Evolutionary conservation across 2,113 vertebrate genomes (phyloP), one percentile per base, ranked within the genome.

Genomic region (Pseudorasbora parva): DNA sequence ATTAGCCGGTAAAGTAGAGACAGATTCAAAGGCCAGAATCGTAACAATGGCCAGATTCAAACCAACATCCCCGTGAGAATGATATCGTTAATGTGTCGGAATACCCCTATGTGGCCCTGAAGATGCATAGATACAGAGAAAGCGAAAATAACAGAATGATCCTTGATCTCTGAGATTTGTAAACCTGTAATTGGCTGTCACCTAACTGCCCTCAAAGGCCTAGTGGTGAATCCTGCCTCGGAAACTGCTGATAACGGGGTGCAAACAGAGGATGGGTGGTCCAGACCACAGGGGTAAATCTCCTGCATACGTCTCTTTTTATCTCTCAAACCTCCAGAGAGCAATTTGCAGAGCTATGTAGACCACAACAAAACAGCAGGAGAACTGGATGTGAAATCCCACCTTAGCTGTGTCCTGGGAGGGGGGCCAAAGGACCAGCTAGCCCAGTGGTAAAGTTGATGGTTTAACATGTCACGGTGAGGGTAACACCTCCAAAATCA

Each of bases 311-410:
- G 33, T 85, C 33, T 85, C 45, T 73, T 76, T 87, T 85, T 78
- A 85, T 89, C 84, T 68, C 8, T 5, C 45, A 64, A 64, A 59
- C 64, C 89, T 86, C 81, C 2, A 8, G 89, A 88, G 90, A 89
- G 89, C 87, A 90, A 91, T 91, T 89, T 91, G 57, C 85, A 62
- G 60, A 85, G 82, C 78, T 85, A 69, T 86, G 51, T 33, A 82
- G 86, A 76, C 80, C 45, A 82, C 82, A 79, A 84, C 64, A 86
- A 89, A 77, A 78, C 79, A 86, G 82, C 82, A 79, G 82, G 85
- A 62, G 82, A 72, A 23, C 78, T 81, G 73, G 56, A 88, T 90
- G 83, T 83, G 54, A 89, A 86, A 66, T 85, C 7, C 82, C 81
- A 84, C 75, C 41, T 80, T 27, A 73, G 78, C 33, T 17, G 60